Percentiles rank a stretch among this genome's conserved stretches.
Conservation (phyloP, 1,140 invertebrate species). For the Eurosta solidaginis region DNA sequence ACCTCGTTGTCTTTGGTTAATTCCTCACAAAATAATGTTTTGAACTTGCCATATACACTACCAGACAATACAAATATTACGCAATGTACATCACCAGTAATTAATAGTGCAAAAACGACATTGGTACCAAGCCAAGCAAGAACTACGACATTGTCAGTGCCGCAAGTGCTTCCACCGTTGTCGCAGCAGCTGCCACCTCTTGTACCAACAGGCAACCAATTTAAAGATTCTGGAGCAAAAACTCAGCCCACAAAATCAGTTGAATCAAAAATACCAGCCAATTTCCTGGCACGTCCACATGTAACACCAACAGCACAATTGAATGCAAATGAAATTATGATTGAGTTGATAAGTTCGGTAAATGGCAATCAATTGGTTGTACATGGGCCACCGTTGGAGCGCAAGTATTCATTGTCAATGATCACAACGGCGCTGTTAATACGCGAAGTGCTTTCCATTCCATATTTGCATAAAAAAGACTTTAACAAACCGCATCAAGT, state of each 20-base stretch:
- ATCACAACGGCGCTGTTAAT: slow-evolving; percentile 34
- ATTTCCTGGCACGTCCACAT: neutral
- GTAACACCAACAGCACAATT: slow-evolving; percentile 1
- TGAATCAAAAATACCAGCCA: neutral
- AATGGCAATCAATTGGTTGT: slow-evolving; percentile 31
- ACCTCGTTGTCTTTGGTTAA: too few species aligned
- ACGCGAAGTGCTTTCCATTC: slow-evolving; percentile 47
- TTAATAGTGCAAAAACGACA: neutral
- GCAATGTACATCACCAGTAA: neutral
- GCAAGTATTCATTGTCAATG: slow-evolving; percentile 40
- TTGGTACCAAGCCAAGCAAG: neutral
- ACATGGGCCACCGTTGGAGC: slow-evolving; percentile 31
- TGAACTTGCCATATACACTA: neutral
- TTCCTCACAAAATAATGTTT: neutral
- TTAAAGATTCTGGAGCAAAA: neutral
- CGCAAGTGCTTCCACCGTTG: neutral
- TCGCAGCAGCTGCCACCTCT: neutral
- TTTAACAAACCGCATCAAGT: neutral
- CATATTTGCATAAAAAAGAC: slow-evolving; percentile 42
- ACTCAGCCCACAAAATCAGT: neutral
- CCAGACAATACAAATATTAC: slow-evolving; percentile 7
- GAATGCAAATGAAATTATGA: slow-evolving; percentile 36
- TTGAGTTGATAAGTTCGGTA: slow-evolving; percentile 32
- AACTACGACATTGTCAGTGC: too few species aligned
- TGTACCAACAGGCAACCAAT: neutral